A percentile compares a stretch with the other conserved stretches of the same genome.
Conservation (phyloP, 2,888 invertebrate genomes). For the Archips crataeganus region DNA sequence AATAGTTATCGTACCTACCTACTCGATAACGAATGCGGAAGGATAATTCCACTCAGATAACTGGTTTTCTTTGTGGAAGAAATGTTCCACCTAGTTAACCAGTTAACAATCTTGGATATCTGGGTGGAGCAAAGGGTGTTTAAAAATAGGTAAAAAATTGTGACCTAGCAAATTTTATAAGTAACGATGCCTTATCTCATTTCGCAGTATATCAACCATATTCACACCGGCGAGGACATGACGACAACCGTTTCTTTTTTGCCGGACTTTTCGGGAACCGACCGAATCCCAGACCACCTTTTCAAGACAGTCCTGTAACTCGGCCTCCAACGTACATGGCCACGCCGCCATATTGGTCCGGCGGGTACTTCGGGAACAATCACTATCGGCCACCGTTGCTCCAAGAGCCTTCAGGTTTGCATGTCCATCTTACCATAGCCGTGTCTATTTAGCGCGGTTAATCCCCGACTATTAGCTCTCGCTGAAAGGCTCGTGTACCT, state of each 20-base stretch:
- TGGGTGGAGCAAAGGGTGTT: too few species aligned
- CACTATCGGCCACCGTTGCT: conserved; percentile 64
- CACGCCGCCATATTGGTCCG: conserved; percentile 61
- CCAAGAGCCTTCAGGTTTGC: conserved; percentile 69
- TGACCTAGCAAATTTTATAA: neutral
- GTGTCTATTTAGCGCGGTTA: too few species aligned
- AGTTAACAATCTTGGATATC: too few species aligned
- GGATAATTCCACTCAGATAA: too few species aligned
- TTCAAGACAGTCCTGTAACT: neutral
- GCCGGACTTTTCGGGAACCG: conserved; percentile 45
- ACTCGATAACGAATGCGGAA: too few species aligned
- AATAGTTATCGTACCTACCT: too few species aligned
- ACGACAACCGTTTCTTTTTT: conserved; percentile 48
- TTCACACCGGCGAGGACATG: conserved; percentile 9
- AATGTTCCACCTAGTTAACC: too few species aligned
- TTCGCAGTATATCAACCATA: conserved; percentile 27
- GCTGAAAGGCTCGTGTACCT: too few species aligned
- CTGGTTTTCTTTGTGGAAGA: too few species aligned
- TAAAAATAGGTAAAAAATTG: too few species aligned
- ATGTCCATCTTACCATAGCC: neutral
- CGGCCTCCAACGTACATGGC: conserved; percentile 40
- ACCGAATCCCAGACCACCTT: conserved; percentile 35
- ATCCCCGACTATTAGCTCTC: too few species aligned
- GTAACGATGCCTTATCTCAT: neutral
- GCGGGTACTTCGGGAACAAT: conserved; percentile 69